Conservation (phyloP, 2,888 invertebrate genomes). For the Mythimna lalbum region DNA sequence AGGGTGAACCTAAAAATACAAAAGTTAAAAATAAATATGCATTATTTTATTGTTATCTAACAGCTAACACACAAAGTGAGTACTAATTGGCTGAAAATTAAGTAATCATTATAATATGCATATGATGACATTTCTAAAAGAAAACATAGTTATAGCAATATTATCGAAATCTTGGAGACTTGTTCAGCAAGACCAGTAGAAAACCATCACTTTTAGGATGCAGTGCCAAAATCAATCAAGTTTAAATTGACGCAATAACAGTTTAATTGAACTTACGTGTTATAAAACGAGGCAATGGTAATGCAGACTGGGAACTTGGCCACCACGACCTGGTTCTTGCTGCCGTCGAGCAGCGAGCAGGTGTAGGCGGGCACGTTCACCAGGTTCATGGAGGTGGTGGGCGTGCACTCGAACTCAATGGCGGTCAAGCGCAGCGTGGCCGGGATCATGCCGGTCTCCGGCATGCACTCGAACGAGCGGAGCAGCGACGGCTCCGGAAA, state of each 20-base stretch:
- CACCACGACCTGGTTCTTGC: slow-evolving; percentile 84
- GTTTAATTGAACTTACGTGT: slow-evolving; percentile 77
- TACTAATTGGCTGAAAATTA: neutral
- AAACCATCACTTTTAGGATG: neutral
- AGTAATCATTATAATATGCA: neutral
- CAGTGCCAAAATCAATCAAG: neutral
- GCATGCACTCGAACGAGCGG: slow-evolving; percentile 77
- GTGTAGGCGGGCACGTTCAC: slow-evolving; percentile 83
- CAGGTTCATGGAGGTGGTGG: slow-evolving; percentile 83
- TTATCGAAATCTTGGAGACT: too few species aligned
- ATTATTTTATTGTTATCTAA: neutral
- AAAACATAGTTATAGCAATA: too few species aligned
- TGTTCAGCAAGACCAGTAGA: neutral
- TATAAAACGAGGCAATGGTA: slow-evolving; percentile 86
- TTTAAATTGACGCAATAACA: neutral
- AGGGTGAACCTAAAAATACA: slow-evolving; percentile 87
- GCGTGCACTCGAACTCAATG: slow-evolving; percentile 84
- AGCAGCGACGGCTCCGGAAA: slow-evolving; percentile 85
- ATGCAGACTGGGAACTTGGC: slow-evolving; percentile 86
- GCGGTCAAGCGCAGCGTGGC: slow-evolving; percentile 73
- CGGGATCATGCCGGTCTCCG: slow-evolving; percentile 81
- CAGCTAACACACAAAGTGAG: neutral
- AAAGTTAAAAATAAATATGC: neutral
- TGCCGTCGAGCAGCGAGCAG: slow-evolving; percentile 85
- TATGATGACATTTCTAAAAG: neutral